phyloP scores from a whole-genome alignment of 2,888 invertebrate genomes.

The Pandemis corylana region DNA sequence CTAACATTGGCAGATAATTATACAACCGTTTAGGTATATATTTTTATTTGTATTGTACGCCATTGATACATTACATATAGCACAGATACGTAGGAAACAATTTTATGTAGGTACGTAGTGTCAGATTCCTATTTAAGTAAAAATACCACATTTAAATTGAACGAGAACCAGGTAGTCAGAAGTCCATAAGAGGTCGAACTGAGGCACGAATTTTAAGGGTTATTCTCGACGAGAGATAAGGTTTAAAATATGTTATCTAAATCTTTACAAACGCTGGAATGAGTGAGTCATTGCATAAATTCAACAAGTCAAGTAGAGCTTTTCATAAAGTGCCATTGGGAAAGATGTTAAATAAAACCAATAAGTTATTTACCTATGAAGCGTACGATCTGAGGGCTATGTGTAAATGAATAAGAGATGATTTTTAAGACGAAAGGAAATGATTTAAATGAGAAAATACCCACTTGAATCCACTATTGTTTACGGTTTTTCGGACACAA shows the following conservation, averaged over 20 bases:
- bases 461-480: too few species aligned
- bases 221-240: conserved; percentile 18
- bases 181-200: background rate
- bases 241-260: conserved; percentile 15
- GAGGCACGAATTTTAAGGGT: conserved; percentile 3
- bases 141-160: conserved; percentile 3
- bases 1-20: conserved; percentile 30
- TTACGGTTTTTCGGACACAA: too few species aligned
- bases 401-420: too few species aligned
- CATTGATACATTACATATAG: too few species aligned
- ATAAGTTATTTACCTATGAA: too few species aligned
- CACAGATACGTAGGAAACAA: too few species aligned
- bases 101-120: background rate
- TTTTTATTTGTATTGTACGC: background rate
- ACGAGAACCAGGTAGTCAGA: conserved; percentile 20
- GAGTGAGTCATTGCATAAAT: background rate
- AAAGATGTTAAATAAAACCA: background rate
- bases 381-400: too few species aligned
- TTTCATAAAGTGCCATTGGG: conserved; percentile 1
- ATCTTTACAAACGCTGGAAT: conserved; percentile 6
- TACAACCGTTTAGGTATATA: conserved; percentile 27
- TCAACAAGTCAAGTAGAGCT: background rate
- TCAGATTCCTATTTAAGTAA: background rate
- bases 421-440: too few species aligned
- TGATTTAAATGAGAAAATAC: too few species aligned